Conservation (phyloP, 2,888 invertebrate species). For the Caenorhabditis sp. region DNA sequence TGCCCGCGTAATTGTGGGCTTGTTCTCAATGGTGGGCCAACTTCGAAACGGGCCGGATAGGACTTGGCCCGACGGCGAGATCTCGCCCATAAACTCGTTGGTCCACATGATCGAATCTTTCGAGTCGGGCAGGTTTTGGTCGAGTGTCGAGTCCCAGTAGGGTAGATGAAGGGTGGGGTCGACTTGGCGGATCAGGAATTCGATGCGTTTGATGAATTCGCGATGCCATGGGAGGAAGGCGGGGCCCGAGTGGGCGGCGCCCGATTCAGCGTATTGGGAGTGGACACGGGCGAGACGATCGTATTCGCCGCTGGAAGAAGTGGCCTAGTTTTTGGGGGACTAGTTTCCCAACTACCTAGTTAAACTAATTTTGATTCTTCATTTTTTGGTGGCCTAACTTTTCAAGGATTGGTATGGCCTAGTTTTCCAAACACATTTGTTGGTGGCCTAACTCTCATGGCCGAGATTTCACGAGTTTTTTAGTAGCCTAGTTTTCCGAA, state of each 20-base stretch:
- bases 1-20: slow-evolving; percentile 46
- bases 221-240: slow-evolving; percentile 68
- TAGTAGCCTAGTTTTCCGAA: too few relatives aligned
- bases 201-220: slow-evolving; percentile 60
- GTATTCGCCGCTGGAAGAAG: slow-evolving; percentile 40
- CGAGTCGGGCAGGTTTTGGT: slow-evolving; percentile 66
- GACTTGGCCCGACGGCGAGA: slow-evolving; percentile 63
- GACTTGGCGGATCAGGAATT: slow-evolving; percentile 45
- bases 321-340: not conserved
- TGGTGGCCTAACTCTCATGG: too few relatives aligned
- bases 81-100: slow-evolving; percentile 57
- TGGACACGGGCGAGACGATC: slow-evolving; percentile 43
- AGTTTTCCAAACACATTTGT: too few relatives aligned
- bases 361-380: too few relatives aligned
- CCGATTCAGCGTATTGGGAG: slow-evolving; percentile 40
- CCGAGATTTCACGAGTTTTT: too few relatives aligned
- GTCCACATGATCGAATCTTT: slow-evolving; percentile 55
- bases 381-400: too few relatives aligned
- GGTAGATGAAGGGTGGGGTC: slow-evolving; percentile 71
- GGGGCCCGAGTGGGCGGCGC: slow-evolving; percentile 55
- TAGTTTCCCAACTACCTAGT: too few relatives aligned
- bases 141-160: slow-evolving; percentile 72
- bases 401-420: too few relatives aligned
- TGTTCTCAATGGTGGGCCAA: slow-evolving; percentile 64
- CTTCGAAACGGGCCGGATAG: slow-evolving; percentile 68